Percentiles rank a stretch among this genome's conserved stretches.
Conservation (phyloP, 2,888 invertebrate genomes). For the Microctonus hyperodae region DNA sequence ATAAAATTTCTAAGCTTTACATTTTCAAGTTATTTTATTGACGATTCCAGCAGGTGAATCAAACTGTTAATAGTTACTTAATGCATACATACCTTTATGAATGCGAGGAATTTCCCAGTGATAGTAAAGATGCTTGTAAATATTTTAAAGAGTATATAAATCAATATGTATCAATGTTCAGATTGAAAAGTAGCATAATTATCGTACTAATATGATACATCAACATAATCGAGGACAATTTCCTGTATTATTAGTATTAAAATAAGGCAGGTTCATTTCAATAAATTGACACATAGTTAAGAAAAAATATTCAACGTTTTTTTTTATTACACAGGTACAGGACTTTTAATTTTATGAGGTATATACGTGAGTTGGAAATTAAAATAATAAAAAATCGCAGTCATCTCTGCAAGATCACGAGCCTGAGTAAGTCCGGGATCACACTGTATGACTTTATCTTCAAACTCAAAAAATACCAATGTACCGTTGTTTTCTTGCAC, state of each 20-base stretch:
- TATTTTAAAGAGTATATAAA: constrained; percentile 53
- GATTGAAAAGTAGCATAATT: constrained; percentile 52
- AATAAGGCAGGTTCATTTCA: constrained; percentile 23
- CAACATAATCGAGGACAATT: constrained; percentile 43
- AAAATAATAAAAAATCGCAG: constrained; percentile 33
- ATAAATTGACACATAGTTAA: constrained; percentile 32
- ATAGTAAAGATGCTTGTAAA: constrained; percentile 48
- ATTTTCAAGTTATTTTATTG: not conserved
- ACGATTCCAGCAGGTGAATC: constrained; percentile 59
- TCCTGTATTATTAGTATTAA: constrained; percentile 46
- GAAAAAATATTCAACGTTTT: constrained; percentile 48
- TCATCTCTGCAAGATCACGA: constrained; percentile 7
- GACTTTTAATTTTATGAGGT: constrained; percentile 50
- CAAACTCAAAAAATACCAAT: constrained; percentile 12
- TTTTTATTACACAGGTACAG: constrained; percentile 58
- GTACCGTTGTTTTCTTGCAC: constrained; percentile 22
- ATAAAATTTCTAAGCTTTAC: no score
- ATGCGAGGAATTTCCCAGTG: constrained; percentile 53
- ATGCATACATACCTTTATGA: constrained; percentile 58
- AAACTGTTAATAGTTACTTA: constrained; percentile 54
- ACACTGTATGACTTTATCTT: constrained; percentile 6
- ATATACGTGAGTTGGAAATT: constrained; percentile 37
- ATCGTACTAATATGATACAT: constrained; percentile 44
- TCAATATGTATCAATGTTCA: constrained; percentile 52
- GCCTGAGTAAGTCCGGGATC: constrained; percentile 4